Base-by-base conservation (phyloP, 2,113 vertebrate species). In the Eurypyga helias region DNA sequence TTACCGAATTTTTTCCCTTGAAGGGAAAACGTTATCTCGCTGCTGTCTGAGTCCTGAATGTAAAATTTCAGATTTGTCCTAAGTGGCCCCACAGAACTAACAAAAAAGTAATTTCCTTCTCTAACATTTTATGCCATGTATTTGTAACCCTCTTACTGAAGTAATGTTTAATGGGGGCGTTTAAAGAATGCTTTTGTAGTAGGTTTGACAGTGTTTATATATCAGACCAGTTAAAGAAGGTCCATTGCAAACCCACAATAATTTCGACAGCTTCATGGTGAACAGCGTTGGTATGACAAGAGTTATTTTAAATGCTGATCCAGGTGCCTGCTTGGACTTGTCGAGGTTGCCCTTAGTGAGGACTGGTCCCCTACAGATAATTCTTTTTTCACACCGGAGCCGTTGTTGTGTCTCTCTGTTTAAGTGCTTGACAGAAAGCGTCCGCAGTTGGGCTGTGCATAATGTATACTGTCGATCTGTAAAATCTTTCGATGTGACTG, bases 1-100 rank as follows among this genome's bases (percentile, higher is more conserved):
- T 92, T 75, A 73, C 77, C 65, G 93, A 94, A 93, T 97, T 97
- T 95, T 89, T 83, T 66, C 97, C 95, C 95, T 97, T 95, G 93
- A 96, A 97, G 89, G 87, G 96, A 97, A 96, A 83, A 92, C 13
- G 6, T 89, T 76, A 80, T 94, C 89, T 97, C 4, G 3, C 61
- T 91, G 83, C 73, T 54, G 17, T 65, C 46, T 49, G 70, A 33
- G 20, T 76, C 70, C 45, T 82, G 45, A 78, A 45, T 78, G 52
- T 51, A 91, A 92, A 91, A 97, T 97, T 94, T 94, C 69, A 83
- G 66, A 58, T 96, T 83, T 31, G 34, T 82, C 97, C 48, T 88
- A 54, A 57, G 64, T 19, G 33, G 51, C 54, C 73, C 76, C 87
- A 49, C 66, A 93, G 96, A 98, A 88, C 88, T 96, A 96, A 82